Evolutionary conservation across 2,113 vertebrate species (phyloP), one percentile per base, ranked within the genome.

Genomic region (Podarcis raffonei): DNA sequence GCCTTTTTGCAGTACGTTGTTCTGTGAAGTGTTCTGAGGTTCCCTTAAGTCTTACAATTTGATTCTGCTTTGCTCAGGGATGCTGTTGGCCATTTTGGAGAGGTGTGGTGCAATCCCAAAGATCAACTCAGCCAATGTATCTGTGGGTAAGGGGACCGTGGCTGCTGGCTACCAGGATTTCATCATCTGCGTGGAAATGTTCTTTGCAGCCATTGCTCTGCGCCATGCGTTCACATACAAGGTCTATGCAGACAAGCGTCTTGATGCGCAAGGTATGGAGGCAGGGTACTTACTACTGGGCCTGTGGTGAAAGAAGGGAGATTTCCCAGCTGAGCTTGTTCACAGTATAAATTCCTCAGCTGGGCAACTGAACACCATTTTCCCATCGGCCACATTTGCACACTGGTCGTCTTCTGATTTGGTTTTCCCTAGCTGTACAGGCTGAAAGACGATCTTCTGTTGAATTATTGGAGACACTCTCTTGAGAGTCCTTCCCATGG

Each of bases 131-230:
- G 95, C 96, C 82, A 97, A 94, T 0, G 98, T 99, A 94, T 98
- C 98, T 0, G 98, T 99, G 37, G 99, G 99, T 0, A 98, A 99
- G 93, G 99, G 99, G 72, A 99, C 99, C 0, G 98, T 99, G 11
- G 99, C 99, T 0, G 98, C 99, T 0, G 99, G 99, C 3, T 99
- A 99, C 94, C 99, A 99, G 97, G 99, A 99, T 97, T 99, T 99
- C 89, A 99, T 99, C 93, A 99, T 99, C 86, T 99, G 99, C 1
- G 96, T 99, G 75, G 98, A 99, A 97, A 99, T 99, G 99, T 99
- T 99, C 96, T 99, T 99, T 2, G 99, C 99, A 0, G 98, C 99
- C 6, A 93, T 99, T 2, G 98, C 98, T 3, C 96, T 99, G 77
- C 97, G 98, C 8, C 98, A 98, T 0, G 99, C 99, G 30, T 99